phyloP scores from a whole-genome alignment of 2,113 vertebrate genomes.

The Sapayoa aenigma region DNA sequence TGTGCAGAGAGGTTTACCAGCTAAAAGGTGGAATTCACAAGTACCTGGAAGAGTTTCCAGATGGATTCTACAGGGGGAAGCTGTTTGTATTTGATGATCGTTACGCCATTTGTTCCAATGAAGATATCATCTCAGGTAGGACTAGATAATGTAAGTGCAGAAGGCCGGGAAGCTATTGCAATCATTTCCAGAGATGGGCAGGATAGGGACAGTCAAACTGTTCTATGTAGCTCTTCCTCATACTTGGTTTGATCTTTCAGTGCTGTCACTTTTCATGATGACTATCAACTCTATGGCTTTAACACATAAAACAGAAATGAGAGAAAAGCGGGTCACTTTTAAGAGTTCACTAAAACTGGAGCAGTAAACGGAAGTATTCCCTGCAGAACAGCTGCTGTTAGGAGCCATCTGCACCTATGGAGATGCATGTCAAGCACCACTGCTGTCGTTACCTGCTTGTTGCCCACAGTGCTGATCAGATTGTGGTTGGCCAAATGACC shows the following conservation, averaged over 20 bases:
- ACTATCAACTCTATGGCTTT: neutral
- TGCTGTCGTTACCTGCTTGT: neutral
- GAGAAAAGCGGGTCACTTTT: neutral
- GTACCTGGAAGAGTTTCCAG: constrained; percentile 91
- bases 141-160: neutral
- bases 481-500: neutral
- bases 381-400: neutral
- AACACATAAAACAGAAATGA: neutral
- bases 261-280: neutral
- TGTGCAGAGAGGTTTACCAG: constrained; percentile 93
- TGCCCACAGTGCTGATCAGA: neutral
- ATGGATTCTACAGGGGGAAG: constrained; percentile 94
- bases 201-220: neutral
- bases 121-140: constrained; percentile 87
- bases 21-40: constrained; percentile 97
- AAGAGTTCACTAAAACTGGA: neutral
- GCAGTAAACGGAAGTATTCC: neutral
- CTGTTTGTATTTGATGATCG: constrained; percentile 97
- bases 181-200: neutral
- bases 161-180: neutral
- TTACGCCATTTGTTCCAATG: constrained; percentile 88
- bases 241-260: neutral
- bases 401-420: neutral
- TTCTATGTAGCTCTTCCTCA: neutral
- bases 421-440: neutral